Conservation (phyloP, 2,113 vertebrate genomes). For the Tursiops truncatus region DNA sequence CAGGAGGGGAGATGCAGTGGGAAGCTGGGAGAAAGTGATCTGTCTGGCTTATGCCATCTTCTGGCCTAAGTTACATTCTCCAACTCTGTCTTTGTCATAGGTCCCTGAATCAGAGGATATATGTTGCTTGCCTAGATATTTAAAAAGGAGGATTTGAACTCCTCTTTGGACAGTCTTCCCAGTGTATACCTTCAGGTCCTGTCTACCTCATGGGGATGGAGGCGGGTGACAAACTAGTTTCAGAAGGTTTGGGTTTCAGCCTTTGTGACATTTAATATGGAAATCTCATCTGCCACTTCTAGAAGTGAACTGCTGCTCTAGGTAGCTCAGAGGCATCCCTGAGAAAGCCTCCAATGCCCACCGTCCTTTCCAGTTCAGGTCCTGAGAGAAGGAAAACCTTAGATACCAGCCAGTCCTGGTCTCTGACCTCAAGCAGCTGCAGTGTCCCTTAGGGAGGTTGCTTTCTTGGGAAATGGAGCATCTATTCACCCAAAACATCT, state of each 20-base stretch:
- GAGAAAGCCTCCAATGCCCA: neutral
- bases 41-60: neutral
- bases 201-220: no score
- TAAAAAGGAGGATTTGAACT: neutral
- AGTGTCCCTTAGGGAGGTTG: rapidly evolving
- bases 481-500: neutral
- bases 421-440: neutral
- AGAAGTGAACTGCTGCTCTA: neutral
- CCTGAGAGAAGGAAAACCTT: neutral
- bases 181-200: neutral
- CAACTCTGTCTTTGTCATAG: neutral
- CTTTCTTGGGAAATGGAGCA: neutral
- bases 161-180: neutral
- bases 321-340: neutral
- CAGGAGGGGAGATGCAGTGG: neutral
- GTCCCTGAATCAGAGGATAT: neutral
- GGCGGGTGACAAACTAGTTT: neutral
- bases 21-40: neutral
- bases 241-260: neutral
- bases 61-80: no score
- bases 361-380: neutral
- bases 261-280: neutral
- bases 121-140: neutral
- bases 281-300: neutral
- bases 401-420: rapidly evolving